phyloP scores from a whole-genome alignment of 1,140 invertebrate genomes.

The Nasonia vitripennis region DNA sequence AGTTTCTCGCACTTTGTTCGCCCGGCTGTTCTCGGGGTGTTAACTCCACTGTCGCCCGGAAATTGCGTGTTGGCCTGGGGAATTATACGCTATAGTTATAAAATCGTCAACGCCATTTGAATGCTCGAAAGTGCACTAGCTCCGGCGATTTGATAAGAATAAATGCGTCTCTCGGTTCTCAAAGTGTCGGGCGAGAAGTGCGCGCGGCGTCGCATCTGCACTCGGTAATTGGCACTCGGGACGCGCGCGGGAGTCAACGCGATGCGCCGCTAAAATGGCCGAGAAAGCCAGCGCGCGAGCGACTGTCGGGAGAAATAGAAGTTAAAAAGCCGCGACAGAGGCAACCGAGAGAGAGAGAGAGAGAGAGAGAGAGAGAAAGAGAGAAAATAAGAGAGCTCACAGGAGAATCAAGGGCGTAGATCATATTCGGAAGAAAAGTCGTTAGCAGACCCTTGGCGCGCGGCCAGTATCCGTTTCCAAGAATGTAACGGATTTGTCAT shows the following conservation, averaged over 20 bases:
- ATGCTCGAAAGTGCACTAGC: background rate
- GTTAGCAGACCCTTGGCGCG: slow-evolving; percentile 64
- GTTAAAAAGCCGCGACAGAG: no score
- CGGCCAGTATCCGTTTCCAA: slow-evolving; percentile 69
- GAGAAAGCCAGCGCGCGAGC: no score
- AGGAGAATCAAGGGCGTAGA: slow-evolving; percentile 56
- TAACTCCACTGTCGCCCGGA: no score
- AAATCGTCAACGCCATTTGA: background rate
- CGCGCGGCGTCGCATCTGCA: no score
- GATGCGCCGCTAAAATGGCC: no score
- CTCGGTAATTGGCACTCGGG: background rate
- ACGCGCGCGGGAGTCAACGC: background rate
- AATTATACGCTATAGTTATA: no score
- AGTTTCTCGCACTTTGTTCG: background rate
- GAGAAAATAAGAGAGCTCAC: slow-evolving; percentile 4
- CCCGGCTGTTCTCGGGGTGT: background rate
- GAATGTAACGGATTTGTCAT: slow-evolving; percentile 71
- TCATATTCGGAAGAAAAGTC: slow-evolving; percentile 69
- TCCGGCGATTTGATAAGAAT: background rate
- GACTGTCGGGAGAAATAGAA: background rate
- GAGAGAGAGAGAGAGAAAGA: slow-evolving; percentile 28
- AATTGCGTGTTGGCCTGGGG: background rate
- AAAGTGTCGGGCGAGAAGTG: no score
- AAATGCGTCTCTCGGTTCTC: no score
- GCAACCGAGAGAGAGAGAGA: background rate